A percentile compares a stretch with the other conserved stretches of the same genome.
phyloP scores from a whole-genome alignment of 2,888 invertebrate species.

The Erebia epiphron region DNA sequence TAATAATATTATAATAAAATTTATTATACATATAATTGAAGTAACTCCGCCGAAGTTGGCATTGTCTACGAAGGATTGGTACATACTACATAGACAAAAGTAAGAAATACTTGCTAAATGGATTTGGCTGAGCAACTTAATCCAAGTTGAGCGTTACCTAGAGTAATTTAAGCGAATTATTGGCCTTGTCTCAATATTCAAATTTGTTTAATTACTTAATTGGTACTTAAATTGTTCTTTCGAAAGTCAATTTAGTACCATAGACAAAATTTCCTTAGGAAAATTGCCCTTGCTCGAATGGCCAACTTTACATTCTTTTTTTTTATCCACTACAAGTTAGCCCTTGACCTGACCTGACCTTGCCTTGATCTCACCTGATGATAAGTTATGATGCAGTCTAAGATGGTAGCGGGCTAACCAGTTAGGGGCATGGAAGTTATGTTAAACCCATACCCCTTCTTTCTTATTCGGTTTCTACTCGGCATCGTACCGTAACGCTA shows the following conservation, averaged over 20 bases:
- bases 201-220: constrained; percentile 12
- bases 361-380: too few relatives aligned
- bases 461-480: too few relatives aligned
- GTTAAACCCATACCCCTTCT: too few relatives aligned
- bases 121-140: constrained; percentile 5
- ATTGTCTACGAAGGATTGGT: constrained; percentile 9
- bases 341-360: too few relatives aligned
- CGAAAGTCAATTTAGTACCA: neutral
- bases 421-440: too few relatives aligned
- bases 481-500: too few relatives aligned
- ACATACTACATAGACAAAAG: constrained; percentile 12
- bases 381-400: too few relatives aligned
- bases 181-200: constrained; percentile 11
- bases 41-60: constrained; percentile 1
- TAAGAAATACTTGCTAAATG: constrained; percentile 9
- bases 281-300: too few relatives aligned
- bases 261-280: neutral
- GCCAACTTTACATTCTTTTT: too few relatives aligned
- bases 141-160: neutral
- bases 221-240: constrained; percentile 6
- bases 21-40: constrained; percentile 26
- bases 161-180: neutral
- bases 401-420: too few relatives aligned
- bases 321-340: too few relatives aligned
- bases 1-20: neutral